Percentiles rank a stretch among this genome's conserved stretches.
phyloP scores from a whole-genome alignment of 2,888 invertebrate genomes.

The Reticulitermes lucifugus region DNA sequence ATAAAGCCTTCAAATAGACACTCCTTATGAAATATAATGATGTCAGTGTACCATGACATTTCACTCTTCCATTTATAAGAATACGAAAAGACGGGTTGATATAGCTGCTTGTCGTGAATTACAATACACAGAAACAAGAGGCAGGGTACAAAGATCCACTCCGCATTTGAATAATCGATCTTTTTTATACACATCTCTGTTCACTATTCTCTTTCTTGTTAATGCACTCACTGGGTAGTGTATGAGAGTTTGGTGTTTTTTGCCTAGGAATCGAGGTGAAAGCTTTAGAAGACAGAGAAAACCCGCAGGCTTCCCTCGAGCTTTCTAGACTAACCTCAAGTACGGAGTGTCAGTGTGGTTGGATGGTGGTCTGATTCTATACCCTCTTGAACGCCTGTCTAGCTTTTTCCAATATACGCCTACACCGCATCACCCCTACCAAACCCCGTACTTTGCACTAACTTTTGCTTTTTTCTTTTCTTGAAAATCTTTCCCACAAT shows the following conservation, averaged over 20 bases:
- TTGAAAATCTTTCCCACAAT: slow-evolving; percentile 24
- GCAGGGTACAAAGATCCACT: neutral
- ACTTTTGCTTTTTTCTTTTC: slow-evolving; percentile 14
- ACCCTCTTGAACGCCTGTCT: neutral
- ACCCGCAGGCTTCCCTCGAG: neutral
- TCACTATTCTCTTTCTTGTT: neutral
- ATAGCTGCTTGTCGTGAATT: neutral
- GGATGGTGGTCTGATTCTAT: neutral
- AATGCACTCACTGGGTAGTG: neutral
- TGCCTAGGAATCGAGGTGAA: neutral
- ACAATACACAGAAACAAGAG: neutral
- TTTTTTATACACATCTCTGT: slow-evolving; percentile 12
- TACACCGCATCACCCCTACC: neutral
- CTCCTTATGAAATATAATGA: too few relatives aligned
- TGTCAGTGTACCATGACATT: neutral
- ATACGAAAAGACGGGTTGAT: neutral
- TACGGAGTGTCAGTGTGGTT: neutral
- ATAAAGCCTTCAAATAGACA: too few relatives aligned
- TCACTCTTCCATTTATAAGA: neutral
- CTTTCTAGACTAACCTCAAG: neutral
- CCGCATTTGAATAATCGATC: slow-evolving; percentile 40
- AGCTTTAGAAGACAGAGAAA: neutral
- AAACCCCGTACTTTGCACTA: neutral
- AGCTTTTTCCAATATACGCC: slow-evolving; percentile 12
- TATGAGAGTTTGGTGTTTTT: neutral